phyloP scores from a whole-genome alignment of 2,888 invertebrate species.

The Tyria jacobaeae region DNA sequence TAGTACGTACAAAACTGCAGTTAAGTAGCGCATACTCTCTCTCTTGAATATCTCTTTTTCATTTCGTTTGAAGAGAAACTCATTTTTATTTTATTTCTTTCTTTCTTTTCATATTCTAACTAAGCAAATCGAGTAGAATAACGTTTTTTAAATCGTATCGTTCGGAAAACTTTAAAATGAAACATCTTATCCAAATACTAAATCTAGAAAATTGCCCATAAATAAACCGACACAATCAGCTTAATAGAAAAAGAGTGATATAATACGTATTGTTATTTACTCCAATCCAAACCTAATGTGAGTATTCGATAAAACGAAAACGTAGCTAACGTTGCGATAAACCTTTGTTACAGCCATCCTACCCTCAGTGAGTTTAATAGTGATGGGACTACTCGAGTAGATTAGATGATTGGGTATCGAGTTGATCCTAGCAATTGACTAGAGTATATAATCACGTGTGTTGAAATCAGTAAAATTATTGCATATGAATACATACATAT shows the following conservation, averaged over 20 bases:
- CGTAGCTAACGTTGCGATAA: slow-evolving; percentile 62
- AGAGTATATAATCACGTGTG: slow-evolving; percentile 13
- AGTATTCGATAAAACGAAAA: slow-evolving; percentile 56
- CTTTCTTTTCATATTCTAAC: not conserved
- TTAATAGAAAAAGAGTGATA: slow-evolving; percentile 50
- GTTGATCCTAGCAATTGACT: slow-evolving; percentile 26
- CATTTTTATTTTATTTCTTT: not conserved
- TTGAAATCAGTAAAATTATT: not conserved
- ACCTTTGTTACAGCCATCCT: slow-evolving; percentile 65
- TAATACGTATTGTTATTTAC: slow-evolving; percentile 54
- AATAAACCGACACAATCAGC: slow-evolving; percentile 47
- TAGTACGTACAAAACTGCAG: not conserved
- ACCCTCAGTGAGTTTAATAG: slow-evolving; percentile 48
- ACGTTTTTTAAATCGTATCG: not conserved
- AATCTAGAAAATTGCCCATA: slow-evolving; percentile 36
- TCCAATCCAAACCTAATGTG: slow-evolving; percentile 46
- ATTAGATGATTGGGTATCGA: slow-evolving; percentile 28
- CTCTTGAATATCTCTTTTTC: not conserved
- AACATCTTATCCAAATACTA: slow-evolving; percentile 21
- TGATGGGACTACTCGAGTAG: slow-evolving; percentile 41
- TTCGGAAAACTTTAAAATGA: slow-evolving; percentile 4
- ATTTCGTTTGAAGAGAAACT: not conserved
- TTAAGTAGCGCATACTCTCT: not conserved
- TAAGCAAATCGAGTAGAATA: not conserved
- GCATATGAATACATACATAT: not conserved